Conservation (phyloP, 2,888 invertebrate genomes). For the Mythimna ferrago region DNA sequence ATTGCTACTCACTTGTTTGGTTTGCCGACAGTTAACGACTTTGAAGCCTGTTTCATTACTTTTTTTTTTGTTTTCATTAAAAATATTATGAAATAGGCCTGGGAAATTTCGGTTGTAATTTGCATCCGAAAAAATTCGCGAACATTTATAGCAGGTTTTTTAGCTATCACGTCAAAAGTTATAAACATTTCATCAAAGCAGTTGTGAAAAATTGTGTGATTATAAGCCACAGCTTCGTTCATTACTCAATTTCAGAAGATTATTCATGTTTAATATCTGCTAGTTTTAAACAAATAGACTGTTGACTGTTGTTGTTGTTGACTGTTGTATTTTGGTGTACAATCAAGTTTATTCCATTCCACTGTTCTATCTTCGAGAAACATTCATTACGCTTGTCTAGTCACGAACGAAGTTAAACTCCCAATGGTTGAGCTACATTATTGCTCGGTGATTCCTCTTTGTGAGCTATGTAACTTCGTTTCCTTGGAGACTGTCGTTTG, state of each 20-base stretch:
- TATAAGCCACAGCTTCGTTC: slow-evolving; percentile 4
- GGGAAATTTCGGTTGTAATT: neutral
- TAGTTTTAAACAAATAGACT: slow-evolving; percentile 39
- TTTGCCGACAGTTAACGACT: slow-evolving; percentile 11
- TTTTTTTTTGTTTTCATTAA: neutral
- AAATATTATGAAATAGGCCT: neutral
- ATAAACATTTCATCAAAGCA: slow-evolving; percentile 24
- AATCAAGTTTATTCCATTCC: no score
- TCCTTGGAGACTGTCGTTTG: slow-evolving; percentile 14
- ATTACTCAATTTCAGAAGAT: slow-evolving; percentile 20
- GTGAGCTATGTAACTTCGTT: slow-evolving; percentile 22
- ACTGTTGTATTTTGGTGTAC: no score
- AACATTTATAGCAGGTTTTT: slow-evolving; percentile 3
- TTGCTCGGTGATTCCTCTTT: slow-evolving; percentile 32
- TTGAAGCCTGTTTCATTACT: neutral
- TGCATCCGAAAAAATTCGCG: no score
- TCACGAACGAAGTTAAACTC: slow-evolving; percentile 14
- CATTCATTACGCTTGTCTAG: slow-evolving; percentile 32
- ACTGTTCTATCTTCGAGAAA: slow-evolving; percentile 21
- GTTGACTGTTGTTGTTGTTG: no score
- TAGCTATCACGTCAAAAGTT: neutral
- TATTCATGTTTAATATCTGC: slow-evolving; percentile 32
- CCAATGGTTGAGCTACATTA: slow-evolving; percentile 9
- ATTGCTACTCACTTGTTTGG: neutral
- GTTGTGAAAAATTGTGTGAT: slow-evolving; percentile 27